phyloP scores from a whole-genome alignment of 2,888 invertebrate genomes.

The Drosophila yooni region DNA sequence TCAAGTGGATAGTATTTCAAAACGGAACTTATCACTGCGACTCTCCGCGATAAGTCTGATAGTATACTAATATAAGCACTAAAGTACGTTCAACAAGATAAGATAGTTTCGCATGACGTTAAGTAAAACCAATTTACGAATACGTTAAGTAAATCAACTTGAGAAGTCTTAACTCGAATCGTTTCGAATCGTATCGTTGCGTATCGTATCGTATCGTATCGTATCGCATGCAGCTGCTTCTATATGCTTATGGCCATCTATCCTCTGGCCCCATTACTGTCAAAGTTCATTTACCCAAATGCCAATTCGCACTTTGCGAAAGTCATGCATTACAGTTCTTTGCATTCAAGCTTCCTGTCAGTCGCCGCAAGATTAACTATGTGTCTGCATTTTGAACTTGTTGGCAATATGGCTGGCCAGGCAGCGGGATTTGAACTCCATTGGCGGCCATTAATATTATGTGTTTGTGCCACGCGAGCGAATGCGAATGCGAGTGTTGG shows the following conservation, averaged over 20 bases:
- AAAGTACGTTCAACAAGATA: conserved; percentile 24
- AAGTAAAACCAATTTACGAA: conserved; percentile 6
- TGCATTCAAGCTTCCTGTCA: conserved; percentile 54
- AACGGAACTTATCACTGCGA: conserved; percentile 29
- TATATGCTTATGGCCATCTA: conserved; percentile 28
- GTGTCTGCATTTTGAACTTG: conserved; percentile 48
- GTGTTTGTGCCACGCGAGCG: conserved; percentile 60
- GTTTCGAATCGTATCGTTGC: neutral
- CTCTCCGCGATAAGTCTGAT: conserved; percentile 11
- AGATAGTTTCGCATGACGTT: conserved; percentile 27
- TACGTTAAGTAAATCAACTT: conserved; percentile 1
- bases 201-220: neutral
- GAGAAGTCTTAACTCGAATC: conserved; percentile 2
- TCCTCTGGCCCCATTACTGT: conserved; percentile 53
- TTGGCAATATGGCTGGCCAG: conserved; percentile 3
- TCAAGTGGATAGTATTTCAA: conserved; percentile 17
- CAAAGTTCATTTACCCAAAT: conserved; percentile 74
- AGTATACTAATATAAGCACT: conserved; percentile 26
- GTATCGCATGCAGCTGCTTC: neutral
- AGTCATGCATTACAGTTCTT: conserved; percentile 29
- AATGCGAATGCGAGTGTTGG: conserved; percentile 26
- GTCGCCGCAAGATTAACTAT: conserved; percentile 64
- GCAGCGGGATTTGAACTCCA: conserved; percentile 58
- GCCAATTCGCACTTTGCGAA: conserved; percentile 44
- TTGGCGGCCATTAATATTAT: conserved; percentile 77